phyloP scores from a whole-genome alignment of 2,888 invertebrate species.

The Prosopocoilus inquinatus region DNA sequence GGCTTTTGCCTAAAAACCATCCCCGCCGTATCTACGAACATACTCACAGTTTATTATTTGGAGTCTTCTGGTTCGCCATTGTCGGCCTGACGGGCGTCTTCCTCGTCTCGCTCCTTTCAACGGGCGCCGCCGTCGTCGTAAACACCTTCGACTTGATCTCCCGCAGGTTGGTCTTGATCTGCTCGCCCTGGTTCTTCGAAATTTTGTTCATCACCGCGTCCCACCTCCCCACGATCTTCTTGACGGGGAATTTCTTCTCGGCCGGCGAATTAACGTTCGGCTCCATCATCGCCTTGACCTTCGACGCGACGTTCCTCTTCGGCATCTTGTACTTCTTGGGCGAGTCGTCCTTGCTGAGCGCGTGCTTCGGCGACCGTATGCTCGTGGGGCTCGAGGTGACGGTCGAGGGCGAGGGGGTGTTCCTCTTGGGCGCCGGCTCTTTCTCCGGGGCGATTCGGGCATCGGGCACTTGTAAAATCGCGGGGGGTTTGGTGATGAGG shows the following conservation, averaged over 20 bases:
- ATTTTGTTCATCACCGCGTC: constrained; percentile 84
- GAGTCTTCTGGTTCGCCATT: constrained; percentile 31
- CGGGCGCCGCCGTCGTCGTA: constrained; percentile 32
- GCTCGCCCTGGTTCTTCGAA: constrained; percentile 67
- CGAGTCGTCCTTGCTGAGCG: constrained; percentile 51
- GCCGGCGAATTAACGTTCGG: constrained; percentile 60
- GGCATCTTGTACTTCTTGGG: constrained; percentile 76
- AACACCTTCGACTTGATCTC: constrained; percentile 82
- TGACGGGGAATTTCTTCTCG: constrained; percentile 54
- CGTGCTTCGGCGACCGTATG: constrained; percentile 39
- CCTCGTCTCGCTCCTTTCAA: constrained; percentile 15
- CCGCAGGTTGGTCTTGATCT: constrained; percentile 70
- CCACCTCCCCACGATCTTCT: constrained; percentile 68
- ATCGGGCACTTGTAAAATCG: constrained; percentile 15
- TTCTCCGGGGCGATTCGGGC: constrained; percentile 16
- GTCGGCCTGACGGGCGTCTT: constrained; percentile 21
- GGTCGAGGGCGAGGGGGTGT: constrained; percentile 38
- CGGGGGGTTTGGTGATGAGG: constrained; percentile 22
- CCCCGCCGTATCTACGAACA: background rate
- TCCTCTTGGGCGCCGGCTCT: constrained; percentile 38
- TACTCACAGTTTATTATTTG: constrained; percentile 43
- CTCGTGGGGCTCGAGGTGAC: constrained; percentile 41
- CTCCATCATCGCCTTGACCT: constrained; percentile 71
- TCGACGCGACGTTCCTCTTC: constrained; percentile 73
- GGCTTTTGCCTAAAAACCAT: no score